Percentiles rank a stretch among this genome's conserved stretches.
Evolutionary conservation across 92 coral and sea anemone genomes (phyloP).

Genomic region (Epizoanthus fatuus): DNA sequence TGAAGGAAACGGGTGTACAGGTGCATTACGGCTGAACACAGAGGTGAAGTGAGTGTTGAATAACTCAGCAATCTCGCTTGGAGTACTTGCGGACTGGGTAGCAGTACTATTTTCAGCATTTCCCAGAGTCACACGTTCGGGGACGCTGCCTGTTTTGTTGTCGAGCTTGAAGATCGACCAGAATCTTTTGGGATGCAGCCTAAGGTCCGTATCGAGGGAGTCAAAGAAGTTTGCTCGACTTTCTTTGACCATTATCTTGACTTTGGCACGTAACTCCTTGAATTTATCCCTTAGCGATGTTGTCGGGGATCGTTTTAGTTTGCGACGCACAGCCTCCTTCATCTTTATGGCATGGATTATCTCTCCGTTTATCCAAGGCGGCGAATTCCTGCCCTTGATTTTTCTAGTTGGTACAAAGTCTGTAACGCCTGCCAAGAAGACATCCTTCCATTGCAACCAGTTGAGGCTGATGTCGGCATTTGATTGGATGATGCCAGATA

Average conservation of each 20-base stretch:
- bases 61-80: too few species aligned
- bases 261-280: conserved; percentile 25
- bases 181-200: conserved; percentile 20
- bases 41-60: too few species aligned
- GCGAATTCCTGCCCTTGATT: conserved; percentile 33
- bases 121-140: too few species aligned
- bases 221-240: conserved; percentile 15
- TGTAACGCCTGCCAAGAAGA: not conserved
- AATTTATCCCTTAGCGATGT: not conserved
- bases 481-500: not conserved
- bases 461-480: not conserved
- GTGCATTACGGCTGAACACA: too few species aligned
- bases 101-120: too few species aligned
- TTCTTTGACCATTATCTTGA: conserved; percentile 24
- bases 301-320: not conserved
- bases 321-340: conserved; percentile 26
- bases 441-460: conserved; percentile 1
- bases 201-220: not conserved
- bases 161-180: conserved; percentile 38
- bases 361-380: conserved; percentile 48
- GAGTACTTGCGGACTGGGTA: too few species aligned
- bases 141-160: too few species aligned
- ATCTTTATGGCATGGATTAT: conserved; percentile 24
- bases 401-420: conserved; percentile 21
- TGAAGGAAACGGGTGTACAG: too few species aligned